phyloP scores from a whole-genome alignment of 2,113 vertebrate genomes.

The Chelonoidis abingdonii region DNA sequence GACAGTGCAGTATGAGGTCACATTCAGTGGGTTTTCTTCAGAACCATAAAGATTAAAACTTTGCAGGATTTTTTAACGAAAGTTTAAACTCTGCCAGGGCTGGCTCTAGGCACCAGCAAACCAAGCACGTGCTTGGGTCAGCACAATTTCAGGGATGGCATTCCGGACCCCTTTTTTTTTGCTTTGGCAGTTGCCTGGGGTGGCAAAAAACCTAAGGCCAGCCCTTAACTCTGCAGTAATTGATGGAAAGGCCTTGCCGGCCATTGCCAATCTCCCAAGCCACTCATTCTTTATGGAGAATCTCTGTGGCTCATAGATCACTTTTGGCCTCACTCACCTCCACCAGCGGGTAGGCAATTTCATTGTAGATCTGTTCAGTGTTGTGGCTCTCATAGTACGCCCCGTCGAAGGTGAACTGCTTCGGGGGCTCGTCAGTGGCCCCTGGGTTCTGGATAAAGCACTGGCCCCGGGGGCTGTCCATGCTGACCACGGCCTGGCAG shows the following conservation, averaged over 20 bases:
- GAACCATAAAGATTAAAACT: neutral
- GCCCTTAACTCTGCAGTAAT: neutral
- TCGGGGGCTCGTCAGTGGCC: conserved; percentile 79
- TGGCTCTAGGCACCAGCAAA: too few species aligned
- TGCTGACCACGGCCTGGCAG: conserved; percentile 78
- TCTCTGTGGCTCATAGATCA: neutral
- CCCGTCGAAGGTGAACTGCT: conserved; percentile 92
- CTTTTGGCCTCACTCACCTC: conserved; percentile 81
- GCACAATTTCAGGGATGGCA: too few species aligned
- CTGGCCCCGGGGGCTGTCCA: conserved; percentile 80
- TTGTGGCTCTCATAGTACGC: conserved; percentile 82
- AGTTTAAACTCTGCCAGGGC: neutral
- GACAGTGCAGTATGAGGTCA: neutral
- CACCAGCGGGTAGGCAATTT: conserved; percentile 86
- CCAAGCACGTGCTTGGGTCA: too few species aligned
- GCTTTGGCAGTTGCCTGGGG: too few species aligned
- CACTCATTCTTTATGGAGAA: too few species aligned
- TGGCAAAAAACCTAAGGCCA: too few species aligned
- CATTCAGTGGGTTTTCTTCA: neutral
- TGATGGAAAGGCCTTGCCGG: neutral
- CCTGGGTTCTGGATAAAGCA: conserved; percentile 86
- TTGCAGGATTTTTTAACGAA: neutral
- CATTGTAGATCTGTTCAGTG: conserved; percentile 92
- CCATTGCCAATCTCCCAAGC: neutral
- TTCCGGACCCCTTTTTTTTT: too few species aligned